Conservation (phyloP, 2,113 vertebrate species). For the Thryonomys swinderianus region DNA sequence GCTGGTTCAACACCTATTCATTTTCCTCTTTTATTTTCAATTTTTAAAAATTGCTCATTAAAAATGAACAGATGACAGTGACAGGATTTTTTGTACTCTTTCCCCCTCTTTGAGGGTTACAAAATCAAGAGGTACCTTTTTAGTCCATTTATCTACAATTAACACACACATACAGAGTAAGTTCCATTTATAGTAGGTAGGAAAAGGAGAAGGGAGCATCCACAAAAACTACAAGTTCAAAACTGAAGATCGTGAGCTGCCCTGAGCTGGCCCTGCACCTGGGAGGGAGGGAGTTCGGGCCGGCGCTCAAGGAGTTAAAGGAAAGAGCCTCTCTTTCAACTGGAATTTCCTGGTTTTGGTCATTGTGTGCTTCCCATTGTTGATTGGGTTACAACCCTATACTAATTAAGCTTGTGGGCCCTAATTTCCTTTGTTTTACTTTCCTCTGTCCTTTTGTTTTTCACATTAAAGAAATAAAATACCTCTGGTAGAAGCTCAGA, state of each 20-base stretch:
- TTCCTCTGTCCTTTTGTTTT: conserved; percentile 82
- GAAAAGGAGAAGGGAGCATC: conserved; percentile 16
- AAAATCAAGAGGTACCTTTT: conserved; percentile 85
- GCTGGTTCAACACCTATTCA: conserved; percentile 93
- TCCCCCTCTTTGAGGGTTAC: conserved; percentile 84
- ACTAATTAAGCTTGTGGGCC: conserved; percentile 56
- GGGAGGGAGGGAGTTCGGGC: accelerated
- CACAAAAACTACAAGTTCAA: conserved; percentile 73
- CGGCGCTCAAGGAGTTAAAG: conserved; percentile 39
- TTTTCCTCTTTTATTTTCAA: conserved; percentile 93
- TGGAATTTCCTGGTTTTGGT: conserved; percentile 70
- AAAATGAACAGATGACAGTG: conserved; percentile 90
- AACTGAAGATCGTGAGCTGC: neutral
- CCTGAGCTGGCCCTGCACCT: neutral
- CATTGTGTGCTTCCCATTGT: conserved; percentile 73
- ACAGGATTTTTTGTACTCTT: conserved; percentile 81
- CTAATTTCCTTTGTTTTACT: conserved; percentile 67
- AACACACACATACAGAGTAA: conserved; percentile 76
- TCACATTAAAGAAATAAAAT: conserved; percentile 85
- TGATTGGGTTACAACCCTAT: conserved; percentile 49
- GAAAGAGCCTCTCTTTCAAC: conserved; percentile 43
- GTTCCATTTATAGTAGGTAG: conserved; percentile 78
- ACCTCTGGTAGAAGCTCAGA: conserved; percentile 76
- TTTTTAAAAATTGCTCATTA: conserved; percentile 92
- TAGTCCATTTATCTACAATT: conserved; percentile 85